phyloP scores from a whole-genome alignment of 2,113 vertebrate species.

The Tympanuchus pallidicinctus region DNA sequence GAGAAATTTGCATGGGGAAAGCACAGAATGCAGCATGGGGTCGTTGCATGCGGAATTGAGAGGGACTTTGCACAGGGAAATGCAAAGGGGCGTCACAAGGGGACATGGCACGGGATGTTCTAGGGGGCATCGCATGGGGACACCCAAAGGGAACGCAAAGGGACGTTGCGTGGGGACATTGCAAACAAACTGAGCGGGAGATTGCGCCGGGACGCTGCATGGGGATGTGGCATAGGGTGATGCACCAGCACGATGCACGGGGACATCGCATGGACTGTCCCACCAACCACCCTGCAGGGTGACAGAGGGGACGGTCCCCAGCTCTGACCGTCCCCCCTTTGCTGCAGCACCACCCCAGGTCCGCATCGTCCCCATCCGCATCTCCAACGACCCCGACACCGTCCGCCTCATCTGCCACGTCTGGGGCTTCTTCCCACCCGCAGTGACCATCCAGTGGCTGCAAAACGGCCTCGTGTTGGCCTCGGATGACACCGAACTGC shows the following conservation, averaged over 20 bases:
- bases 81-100: neutral
- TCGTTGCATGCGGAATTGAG: neutral
- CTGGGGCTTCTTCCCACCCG: conserved; percentile 65
- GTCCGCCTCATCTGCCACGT: conserved; percentile 68
- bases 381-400: neutral
- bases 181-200: neutral
- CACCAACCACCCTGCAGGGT: no score
- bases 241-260: neutral
- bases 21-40: neutral
- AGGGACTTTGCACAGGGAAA: neutral
- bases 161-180: no score
- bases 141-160: rapidly evolving
- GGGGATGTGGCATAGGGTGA: neutral
- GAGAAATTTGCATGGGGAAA: neutral
- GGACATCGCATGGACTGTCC: no score
- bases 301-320: neutral
- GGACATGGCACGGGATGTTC: neutral
- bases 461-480: conserved; percentile 36
- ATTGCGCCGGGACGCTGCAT: rapidly evolving
- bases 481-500: neutral
- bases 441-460: conserved; percentile 62
- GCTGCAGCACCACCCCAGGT: neutral
- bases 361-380: conserved; percentile 23
- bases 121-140: neutral
- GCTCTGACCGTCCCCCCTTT: neutral